phyloP scores from a whole-genome alignment of 2,797 vertebrate genomes.

The Semaprochilodus insignis region DNA sequence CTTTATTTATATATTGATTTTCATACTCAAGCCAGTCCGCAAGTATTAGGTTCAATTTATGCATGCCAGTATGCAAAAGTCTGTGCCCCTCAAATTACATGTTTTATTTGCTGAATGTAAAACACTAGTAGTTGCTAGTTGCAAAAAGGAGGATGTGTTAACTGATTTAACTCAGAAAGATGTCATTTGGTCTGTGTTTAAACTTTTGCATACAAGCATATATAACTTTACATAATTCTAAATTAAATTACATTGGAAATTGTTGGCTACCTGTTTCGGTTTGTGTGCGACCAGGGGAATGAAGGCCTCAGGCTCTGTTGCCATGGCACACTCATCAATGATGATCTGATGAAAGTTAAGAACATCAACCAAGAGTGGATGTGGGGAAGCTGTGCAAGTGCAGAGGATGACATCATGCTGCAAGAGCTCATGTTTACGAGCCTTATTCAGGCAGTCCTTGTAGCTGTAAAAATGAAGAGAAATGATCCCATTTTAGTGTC shows the following conservation, averaged over 20 bases:
- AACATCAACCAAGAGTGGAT: neutral
- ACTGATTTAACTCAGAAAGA: too few relatives aligned
- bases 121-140: too few relatives aligned
- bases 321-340: slow-evolving; percentile 85
- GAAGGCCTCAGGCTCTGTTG: slow-evolving; percentile 84
- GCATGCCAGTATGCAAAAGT: too few relatives aligned
- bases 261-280: slow-evolving; percentile 74
- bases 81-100: too few relatives aligned
- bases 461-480: slow-evolving; percentile 67
- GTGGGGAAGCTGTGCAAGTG: slow-evolving; percentile 75
- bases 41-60: neutral
- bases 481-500: too few relatives aligned
- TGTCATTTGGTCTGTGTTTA: too few relatives aligned
- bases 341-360: slow-evolving; percentile 77
- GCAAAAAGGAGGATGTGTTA: too few relatives aligned
- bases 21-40: neutral
- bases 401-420: slow-evolving; percentile 79
- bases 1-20: neutral
- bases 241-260: neutral
- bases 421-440: slow-evolving; percentile 64
- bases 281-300: slow-evolving; percentile 80
- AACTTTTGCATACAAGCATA: too few relatives aligned
- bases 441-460: slow-evolving; percentile 26
- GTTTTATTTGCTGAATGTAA: too few relatives aligned
- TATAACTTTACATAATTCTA: neutral